Conservation (phyloP, 1,140 invertebrate genomes). For the Drosophila neocordata region DNA sequence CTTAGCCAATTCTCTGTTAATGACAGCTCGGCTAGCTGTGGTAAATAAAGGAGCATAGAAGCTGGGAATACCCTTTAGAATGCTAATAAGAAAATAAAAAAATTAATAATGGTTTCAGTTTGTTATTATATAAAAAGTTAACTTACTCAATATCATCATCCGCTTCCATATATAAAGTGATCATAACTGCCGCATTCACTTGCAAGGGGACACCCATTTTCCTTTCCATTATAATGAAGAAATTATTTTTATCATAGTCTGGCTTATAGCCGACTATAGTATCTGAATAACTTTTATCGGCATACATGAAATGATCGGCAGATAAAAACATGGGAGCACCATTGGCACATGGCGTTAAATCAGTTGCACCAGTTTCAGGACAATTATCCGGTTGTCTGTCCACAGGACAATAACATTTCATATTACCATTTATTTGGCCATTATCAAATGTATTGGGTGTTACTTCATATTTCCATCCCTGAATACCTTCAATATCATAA, state of each 20-base stretch:
- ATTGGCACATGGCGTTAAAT: slow-evolving; percentile 87
- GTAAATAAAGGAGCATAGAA: slow-evolving; percentile 78
- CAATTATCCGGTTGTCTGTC: slow-evolving; percentile 82
- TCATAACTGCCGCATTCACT: slow-evolving; percentile 88
- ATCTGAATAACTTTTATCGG: slow-evolving; percentile 87
- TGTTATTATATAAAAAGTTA: neutral
- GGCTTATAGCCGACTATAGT: slow-evolving; percentile 88
- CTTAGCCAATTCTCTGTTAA: slow-evolving; percentile 51
- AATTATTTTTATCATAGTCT: slow-evolving; percentile 87
- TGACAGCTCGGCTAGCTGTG: slow-evolving; percentile 57
- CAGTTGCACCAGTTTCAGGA: slow-evolving; percentile 84
- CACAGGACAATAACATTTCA: slow-evolving; percentile 84
- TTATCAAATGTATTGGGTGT: slow-evolving; percentile 87
- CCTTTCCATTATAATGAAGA: slow-evolving; percentile 89
- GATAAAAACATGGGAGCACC: slow-evolving; percentile 92
- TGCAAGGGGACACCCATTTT: slow-evolving; percentile 87
- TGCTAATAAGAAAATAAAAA: slow-evolving; percentile 30
- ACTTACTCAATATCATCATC: slow-evolving; percentile 85
- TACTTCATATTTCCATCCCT: slow-evolving; percentile 85
- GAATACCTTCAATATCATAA: slow-evolving; percentile 83
- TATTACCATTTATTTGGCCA: slow-evolving; percentile 85
- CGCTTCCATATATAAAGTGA: slow-evolving; percentile 87
- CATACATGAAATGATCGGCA: slow-evolving; percentile 93
- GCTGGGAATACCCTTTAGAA: slow-evolving; percentile 53
- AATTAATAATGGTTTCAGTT: neutral